Evolutionary conservation across 1,140 invertebrate genomes (phyloP).

Genomic region (Trichogramma pretiosum): DNA sequence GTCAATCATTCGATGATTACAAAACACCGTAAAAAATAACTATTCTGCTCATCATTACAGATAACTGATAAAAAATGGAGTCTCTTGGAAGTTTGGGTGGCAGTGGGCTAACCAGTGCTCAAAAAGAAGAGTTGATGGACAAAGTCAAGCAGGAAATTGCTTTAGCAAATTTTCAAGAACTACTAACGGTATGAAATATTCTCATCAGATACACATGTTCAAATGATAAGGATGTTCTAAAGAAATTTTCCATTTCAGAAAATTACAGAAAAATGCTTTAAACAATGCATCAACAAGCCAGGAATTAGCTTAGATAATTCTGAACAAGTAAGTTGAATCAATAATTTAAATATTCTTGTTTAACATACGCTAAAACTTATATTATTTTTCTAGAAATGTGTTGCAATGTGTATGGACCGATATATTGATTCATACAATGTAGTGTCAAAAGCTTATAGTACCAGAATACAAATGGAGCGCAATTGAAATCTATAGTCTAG

Average conservation of each 20-base stretch:
- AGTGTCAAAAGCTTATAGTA: conserved; percentile 76
- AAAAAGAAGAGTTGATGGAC: conserved; percentile 87
- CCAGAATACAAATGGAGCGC: conserved; percentile 68
- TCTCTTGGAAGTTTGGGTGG: conserved; percentile 16
- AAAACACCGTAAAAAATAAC: too few species aligned
- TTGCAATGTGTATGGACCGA: conserved; percentile 95
- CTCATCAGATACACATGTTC: too few species aligned
- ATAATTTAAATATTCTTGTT: neutral
- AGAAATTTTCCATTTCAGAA: conserved; percentile 54
- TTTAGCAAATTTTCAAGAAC: conserved; percentile 87
- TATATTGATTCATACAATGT: conserved; percentile 95
- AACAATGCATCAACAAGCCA: conserved; percentile 86
- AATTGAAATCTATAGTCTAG: too few species aligned
- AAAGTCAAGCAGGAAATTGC: conserved; percentile 95
- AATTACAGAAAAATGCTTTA: conserved; percentile 96
- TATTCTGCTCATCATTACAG: neutral
- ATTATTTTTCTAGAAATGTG: conserved; percentile 71
- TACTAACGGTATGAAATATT: conserved; percentile 63
- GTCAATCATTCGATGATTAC: too few species aligned
- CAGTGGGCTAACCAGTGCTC: conserved; percentile 48
- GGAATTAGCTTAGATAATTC: conserved; percentile 82
- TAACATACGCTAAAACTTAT: neutral
- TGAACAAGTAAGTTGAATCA: conserved; percentile 63
- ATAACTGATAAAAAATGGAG: conserved; percentile 30
- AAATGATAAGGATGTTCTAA: too few species aligned